Conservation (phyloP, 2,113 vertebrate species). For the Greenwoodochromis staneri region DNA sequence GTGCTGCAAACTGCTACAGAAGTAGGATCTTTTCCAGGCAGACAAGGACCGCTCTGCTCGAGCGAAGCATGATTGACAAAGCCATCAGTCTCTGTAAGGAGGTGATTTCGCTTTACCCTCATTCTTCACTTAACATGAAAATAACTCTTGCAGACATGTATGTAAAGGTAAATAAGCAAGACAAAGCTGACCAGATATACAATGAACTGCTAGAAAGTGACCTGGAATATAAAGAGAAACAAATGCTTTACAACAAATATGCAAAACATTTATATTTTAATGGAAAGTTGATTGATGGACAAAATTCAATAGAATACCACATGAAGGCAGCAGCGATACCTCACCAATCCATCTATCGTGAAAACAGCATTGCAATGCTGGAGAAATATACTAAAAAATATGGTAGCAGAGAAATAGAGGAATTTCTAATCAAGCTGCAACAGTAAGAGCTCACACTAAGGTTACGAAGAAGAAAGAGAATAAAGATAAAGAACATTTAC, state of each 20-base stretch:
- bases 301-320: conserved; percentile 10
- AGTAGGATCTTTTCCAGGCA: not conserved
- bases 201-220: not conserved
- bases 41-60: not conserved
- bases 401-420: not conserved
- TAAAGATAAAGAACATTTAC: not conserved
- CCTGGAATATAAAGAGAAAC: not conserved
- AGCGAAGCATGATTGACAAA: not conserved
- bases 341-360: not conserved
- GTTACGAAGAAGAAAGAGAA: not conserved
- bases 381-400: not conserved
- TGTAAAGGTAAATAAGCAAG: not conserved
- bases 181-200: not conserved
- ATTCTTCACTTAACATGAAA: not conserved
- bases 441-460: not conserved
- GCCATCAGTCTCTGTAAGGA: conserved; percentile 19
- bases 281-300: not conserved
- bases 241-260: conserved; percentile 31
- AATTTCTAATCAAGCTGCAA: conserved; percentile 14
- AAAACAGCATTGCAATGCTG: conserved; percentile 14
- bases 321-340: conserved; percentile 31
- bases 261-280: conserved; percentile 13
- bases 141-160: conserved; percentile 25
- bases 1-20: conserved; percentile 32
- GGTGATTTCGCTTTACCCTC: conserved; percentile 30